Base-by-base conservation (phyloP, 2,797 vertebrate genomes). In the Pseudocheirus occidentalis region DNA sequence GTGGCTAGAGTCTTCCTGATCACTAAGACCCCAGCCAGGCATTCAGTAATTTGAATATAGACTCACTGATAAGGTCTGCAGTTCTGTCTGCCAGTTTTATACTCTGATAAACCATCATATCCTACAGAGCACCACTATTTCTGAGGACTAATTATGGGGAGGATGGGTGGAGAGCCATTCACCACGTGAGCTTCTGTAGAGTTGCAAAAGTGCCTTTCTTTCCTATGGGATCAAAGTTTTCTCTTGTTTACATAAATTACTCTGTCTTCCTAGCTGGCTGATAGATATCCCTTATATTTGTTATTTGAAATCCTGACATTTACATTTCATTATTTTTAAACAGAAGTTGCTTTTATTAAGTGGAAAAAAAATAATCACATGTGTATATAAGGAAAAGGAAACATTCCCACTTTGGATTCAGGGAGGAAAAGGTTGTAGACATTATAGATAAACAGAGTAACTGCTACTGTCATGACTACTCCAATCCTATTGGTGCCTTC, bases 311-410 rank as follows among this genome's bases (percentile, higher is more conserved):
- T 92, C 92, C 93, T 91, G n/a, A 73, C 1, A 13, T 62, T 28
- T 11, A 31, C 40, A 27, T 91, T 90, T 95, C 31, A 31, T 58
- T n/a, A 24, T 24, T 81, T 81, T 81, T 24, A 81, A 81, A 46
- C 16, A 46, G n/a, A 81, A 40, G 9, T 62, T 81, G 91, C 87
- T 94, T 91, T 91, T 92, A 34, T 96, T 40, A 13, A 56, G 73
- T 93, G 95, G 87, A 92, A 95, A 62, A 91, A 95, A 93, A 29
- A 16, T 92, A 93, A 97, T 95, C 12, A 57, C 89, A 40, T 91
- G 55, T 7, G 59, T 59, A 94, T 92, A 16, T 54, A 90, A 91
- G 81, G 57, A 73, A 94, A 94, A 96, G n/a, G 31, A 0, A n/a
- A 0, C 53, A 5, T 94, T 92, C 14, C 93, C 27, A 87, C 2